Evolutionary conservation across 92 coral and sea anemone species (phyloP).

Genomic region (Parazoanthus darwini): DNA sequence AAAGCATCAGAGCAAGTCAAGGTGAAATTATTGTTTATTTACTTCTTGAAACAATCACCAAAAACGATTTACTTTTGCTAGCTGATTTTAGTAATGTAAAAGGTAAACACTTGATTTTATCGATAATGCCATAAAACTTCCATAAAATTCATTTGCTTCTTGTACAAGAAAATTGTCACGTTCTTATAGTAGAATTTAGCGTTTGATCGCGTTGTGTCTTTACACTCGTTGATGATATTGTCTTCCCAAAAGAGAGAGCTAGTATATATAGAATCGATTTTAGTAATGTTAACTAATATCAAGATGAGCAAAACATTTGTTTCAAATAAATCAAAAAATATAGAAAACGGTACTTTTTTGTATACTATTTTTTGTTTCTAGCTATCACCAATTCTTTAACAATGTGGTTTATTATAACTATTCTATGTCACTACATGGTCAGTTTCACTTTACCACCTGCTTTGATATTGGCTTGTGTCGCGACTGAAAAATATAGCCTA

Average conservation of each 20-base stretch:
- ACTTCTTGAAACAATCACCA: neutral
- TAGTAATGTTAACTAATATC: neutral
- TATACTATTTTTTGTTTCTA: no score
- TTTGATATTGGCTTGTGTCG: no score
- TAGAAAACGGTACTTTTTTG: no score
- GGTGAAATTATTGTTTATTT: neutral
- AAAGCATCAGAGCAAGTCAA: neutral
- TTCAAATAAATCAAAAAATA: no score
- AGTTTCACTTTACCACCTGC: neutral
- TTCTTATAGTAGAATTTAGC: neutral
- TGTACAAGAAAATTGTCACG: neutral
- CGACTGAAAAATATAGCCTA: neutral
- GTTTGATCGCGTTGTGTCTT: neutral
- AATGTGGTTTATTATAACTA: no score
- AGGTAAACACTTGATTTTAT: no score
- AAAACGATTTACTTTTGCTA: no score
- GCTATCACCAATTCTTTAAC: no score
- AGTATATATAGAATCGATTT: no score
- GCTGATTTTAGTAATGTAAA: neutral
- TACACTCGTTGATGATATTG: neutral
- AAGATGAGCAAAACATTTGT: neutral
- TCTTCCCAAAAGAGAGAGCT: neutral
- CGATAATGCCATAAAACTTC: no score
- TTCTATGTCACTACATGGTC: neutral
- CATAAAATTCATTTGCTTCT: neutral